These are phyloP conservation scores for Parauchenoglanis punctatus DNA, from an alignment of 2,797 vertebrate species.

Conservation along the genomic window DNA sequence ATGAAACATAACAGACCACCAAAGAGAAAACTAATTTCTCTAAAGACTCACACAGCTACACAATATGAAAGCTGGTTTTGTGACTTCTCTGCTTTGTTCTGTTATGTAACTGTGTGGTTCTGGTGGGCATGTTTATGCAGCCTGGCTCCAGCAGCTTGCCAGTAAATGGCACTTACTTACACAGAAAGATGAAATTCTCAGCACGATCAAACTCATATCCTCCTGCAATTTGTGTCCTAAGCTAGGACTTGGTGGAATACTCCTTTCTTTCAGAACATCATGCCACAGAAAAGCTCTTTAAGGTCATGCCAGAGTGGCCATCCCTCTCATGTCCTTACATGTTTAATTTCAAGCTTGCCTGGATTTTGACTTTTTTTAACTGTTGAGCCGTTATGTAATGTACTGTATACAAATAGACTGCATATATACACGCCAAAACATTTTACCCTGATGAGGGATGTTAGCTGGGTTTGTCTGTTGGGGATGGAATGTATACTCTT, in stretches of 20 bases:
- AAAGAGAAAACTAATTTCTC: neutral
- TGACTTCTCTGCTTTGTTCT: constrained; percentile 7
- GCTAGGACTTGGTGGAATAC: neutral
- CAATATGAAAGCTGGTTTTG: constrained; percentile 6
- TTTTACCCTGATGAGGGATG: neutral
- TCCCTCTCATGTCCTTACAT: neutral
- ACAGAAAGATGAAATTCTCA: constrained; percentile 24
- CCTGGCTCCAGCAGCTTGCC: constrained; percentile 31
- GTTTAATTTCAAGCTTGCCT: neutral
- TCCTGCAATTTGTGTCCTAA: constrained; percentile 18
- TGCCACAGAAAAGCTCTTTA: constrained; percentile 9
- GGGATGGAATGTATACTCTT: neutral
- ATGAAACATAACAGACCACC: constrained; percentile 5
- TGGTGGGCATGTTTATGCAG: constrained; percentile 20
- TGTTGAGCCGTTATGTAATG: neutral
- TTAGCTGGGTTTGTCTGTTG: neutral
- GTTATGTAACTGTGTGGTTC: constrained; percentile 37
- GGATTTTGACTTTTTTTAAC: neutral
- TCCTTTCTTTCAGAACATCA: constrained; percentile 3
- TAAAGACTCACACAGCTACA: neutral
- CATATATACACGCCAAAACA: neutral
- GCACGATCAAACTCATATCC: neutral
- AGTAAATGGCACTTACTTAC: constrained; percentile 23
- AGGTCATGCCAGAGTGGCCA: neutral
- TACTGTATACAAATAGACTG: neutral